Conservation (phyloP, 2,113 vertebrate species). For the Elachura formosa region DNA sequence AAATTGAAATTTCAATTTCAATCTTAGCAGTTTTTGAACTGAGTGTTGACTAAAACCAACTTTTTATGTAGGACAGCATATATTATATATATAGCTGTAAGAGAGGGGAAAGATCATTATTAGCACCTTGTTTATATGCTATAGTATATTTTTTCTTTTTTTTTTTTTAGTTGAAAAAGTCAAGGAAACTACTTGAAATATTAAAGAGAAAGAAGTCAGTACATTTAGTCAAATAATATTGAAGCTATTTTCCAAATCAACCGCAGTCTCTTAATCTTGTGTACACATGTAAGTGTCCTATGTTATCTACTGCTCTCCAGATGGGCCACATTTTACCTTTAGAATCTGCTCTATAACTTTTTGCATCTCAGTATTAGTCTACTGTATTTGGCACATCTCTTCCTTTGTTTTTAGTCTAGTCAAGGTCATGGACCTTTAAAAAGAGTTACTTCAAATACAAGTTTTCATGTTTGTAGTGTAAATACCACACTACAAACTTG, state of each 20-base stretch:
- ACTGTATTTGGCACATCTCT: neutral
- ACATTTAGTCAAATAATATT: neutral
- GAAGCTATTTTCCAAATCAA: neutral
- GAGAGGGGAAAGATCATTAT: rapidly evolving
- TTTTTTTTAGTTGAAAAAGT: neutral
- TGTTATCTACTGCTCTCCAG: neutral
- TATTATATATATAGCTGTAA: neutral
- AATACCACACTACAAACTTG: neutral
- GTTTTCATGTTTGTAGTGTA: neutral
- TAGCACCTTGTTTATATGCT: neutral
- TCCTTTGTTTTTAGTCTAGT: neutral
- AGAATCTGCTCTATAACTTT: neutral
- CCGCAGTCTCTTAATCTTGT: neutral
- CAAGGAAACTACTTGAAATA: neutral
- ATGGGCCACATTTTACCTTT: neutral
- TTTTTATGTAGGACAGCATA: neutral
- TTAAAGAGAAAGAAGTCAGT: neutral
- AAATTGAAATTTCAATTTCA: neutral
- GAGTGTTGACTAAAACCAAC: neutral
- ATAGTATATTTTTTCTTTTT: no score
- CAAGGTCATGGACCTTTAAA: neutral
- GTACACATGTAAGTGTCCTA: neutral
- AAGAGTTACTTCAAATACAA: neutral
- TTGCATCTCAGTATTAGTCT: neutral
- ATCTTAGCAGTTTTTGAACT: neutral